A percentile compares a stretch with the other conserved stretches of the same genome.
Evolutionary conservation across 2,113 vertebrate species (phyloP).

Genomic region (Abramis brama): DNA sequence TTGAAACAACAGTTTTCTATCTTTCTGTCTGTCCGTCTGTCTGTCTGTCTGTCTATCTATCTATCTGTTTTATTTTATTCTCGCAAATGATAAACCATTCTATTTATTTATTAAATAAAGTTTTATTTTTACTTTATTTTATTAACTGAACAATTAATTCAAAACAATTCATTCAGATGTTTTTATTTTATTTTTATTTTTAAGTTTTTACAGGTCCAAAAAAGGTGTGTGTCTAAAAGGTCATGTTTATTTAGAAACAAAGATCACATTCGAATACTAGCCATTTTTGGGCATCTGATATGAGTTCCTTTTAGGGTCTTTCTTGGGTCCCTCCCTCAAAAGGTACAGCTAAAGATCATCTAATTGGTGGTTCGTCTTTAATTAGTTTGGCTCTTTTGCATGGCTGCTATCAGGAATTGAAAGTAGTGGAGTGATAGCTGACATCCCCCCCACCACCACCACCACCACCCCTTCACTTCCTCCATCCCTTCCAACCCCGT

Average conservation of each 20-base stretch:
- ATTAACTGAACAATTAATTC: too few relatives aligned
- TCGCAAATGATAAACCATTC: too few relatives aligned
- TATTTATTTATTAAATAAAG: too few relatives aligned
- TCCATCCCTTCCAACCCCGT: constrained; percentile 51
- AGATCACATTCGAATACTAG: neutral
- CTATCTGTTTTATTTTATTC: too few relatives aligned
- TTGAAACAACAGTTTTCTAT: too few relatives aligned
- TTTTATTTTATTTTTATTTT: too few relatives aligned
- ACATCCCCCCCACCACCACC: constrained; percentile 59
- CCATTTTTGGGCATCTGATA: neutral
- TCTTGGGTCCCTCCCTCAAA: constrained; percentile 58
- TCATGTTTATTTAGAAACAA: neutral
- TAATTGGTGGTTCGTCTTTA: constrained; percentile 74
- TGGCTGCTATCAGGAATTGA: constrained; percentile 74
- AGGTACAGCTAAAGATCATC: constrained; percentile 66
- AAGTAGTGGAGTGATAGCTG: constrained; percentile 76
- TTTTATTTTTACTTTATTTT: too few relatives aligned
- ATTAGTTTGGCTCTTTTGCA: constrained; percentile 71
- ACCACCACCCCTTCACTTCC: constrained; percentile 17
- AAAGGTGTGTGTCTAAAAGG: too few relatives aligned
- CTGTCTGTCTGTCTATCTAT: too few relatives aligned
- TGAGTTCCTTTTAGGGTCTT: neutral
- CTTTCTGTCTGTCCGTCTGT: too few relatives aligned
- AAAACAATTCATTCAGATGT: too few relatives aligned
- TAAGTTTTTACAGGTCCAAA: too few relatives aligned